Base-by-base conservation (phyloP, 2,113 vertebrate genomes). In the Cyprinodon brontotheroides region DNA sequence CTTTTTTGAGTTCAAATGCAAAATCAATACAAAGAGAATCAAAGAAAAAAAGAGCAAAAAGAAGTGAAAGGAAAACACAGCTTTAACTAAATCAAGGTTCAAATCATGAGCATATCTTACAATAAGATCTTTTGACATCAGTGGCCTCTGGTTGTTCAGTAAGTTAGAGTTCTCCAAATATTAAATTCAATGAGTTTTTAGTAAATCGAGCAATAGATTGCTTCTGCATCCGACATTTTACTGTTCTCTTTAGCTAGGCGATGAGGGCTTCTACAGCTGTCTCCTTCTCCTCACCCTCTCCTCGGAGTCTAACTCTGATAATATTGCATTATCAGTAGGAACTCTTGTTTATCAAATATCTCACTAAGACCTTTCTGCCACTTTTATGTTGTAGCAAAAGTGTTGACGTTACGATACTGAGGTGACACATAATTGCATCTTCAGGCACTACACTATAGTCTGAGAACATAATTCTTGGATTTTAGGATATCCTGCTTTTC, bases 401-500 rank as follows among this genome's bases (percentile, higher is more conserved):
- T 57, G 2, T 20, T 20, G 50, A 3, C 9, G 2, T 57, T 20
- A n/a, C n/a, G 6, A 57, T 57, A 20, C n/a, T 20, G 50, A 20
- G 50, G 0, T 2, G 15, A 15, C 17, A 53, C 50, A 53, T 53
- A 3, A 8, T 57, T 6, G 17, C 6, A 57, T 57, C 4, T n/a
- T 20, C 7, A 20, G n/a, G 17, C 5, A 8, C 17, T 29, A 41
- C 4, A 41, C 41, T 45, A 2, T 10, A 41, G 64, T 53, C 50
- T 45, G 14, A 15, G 66, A 50, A 47, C 38, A 6, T 65, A 57
- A 38, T n/a, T n/a, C 5, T 50, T 66, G 38, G 4, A 9, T 57
- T 77, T 57, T 29, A 45, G 69, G 71, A 63, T 13, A n/a, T 48
- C 4, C 29, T 22, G 11, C 36, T 39, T 73, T 61, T n/a, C 48